A percentile compares a stretch with the other conserved stretches of the same genome.
Conservation (phyloP, 2,888 invertebrate genomes). For the Nephrotoma appendiculata region DNA sequence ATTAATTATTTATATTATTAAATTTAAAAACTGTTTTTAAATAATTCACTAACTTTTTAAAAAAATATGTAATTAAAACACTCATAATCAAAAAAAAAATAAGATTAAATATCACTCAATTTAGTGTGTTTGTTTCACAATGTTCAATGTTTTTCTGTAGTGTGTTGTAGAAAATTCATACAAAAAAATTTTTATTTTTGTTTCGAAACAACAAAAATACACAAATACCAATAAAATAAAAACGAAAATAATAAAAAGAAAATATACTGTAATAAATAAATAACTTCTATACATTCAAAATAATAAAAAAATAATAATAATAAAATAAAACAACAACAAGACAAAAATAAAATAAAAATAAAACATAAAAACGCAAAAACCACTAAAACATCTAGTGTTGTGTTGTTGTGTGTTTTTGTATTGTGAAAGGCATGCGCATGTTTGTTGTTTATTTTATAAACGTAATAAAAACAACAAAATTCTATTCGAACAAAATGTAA, state of each 20-base stretch:
- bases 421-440: conserved; percentile 1
- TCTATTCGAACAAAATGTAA: background rate
- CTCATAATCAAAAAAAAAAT: background rate
- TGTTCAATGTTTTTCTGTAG: background rate
- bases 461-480: background rate
- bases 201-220: conserved; percentile 1
- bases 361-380: conserved; percentile 1
- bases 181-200: background rate
- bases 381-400: conserved; percentile 3
- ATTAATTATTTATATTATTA: background rate
- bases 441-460: conserved; percentile 4
- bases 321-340: background rate
- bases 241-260: background rate
- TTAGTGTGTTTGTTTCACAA: background rate
- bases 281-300: background rate
- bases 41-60: background rate
- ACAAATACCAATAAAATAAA: conserved; percentile 1
- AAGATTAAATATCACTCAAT: background rate
- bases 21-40: background rate
- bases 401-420: background rate
- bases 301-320: background rate
- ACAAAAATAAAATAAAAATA: background rate
- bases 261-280: background rate
- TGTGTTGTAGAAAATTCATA: conserved; percentile 2
- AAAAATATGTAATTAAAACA: background rate